phyloP scores from a whole-genome alignment of 1,140 invertebrate species.

The Drosophila bifasciata region DNA sequence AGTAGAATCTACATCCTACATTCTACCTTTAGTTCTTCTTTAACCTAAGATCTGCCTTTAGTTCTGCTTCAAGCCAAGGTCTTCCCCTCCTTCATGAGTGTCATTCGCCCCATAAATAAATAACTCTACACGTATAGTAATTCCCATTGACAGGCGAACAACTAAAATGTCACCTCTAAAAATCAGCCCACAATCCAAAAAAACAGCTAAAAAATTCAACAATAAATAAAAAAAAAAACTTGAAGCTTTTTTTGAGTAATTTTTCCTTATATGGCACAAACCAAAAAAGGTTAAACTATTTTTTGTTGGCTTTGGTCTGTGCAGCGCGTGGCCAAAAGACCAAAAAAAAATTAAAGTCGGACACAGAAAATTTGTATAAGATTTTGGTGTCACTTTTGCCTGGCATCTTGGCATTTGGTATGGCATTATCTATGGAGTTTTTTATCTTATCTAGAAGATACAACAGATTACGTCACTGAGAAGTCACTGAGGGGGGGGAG shows the following conservation, averaged over 20 bases:
- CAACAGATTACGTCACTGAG: constrained; percentile 42
- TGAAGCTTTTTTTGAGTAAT: constrained; percentile 59
- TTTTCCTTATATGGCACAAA: constrained; percentile 55
- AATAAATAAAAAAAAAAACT: constrained; percentile 36
- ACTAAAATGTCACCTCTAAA: constrained; percentile 66
- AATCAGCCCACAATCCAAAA: constrained; percentile 45
- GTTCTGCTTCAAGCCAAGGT: too few relatives aligned
- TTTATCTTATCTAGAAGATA: constrained; percentile 64
- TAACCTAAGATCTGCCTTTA: not conserved
- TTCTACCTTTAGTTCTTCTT: constrained; percentile 20
- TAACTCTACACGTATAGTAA: constrained; percentile 51
- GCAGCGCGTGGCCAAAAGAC: constrained; percentile 69
- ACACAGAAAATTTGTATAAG: constrained; percentile 59
- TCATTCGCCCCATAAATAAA: constrained; percentile 39
- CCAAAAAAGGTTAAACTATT: constrained; percentile 65
- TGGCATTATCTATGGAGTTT: constrained; percentile 43
- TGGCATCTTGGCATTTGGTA: constrained; percentile 47
- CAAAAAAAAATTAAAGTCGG: constrained; percentile 9
- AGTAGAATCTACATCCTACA: not conserved
- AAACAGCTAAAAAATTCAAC: constrained; percentile 25
- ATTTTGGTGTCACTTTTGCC: constrained; percentile 56
- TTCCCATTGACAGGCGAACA: constrained; percentile 66
- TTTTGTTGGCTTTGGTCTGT: constrained; percentile 26
- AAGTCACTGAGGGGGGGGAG: constrained; percentile 1
- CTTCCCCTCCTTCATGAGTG: constrained; percentile 8